phyloP scores from a whole-genome alignment of 2,797 vertebrate genomes.

The Anabas testudineus region DNA sequence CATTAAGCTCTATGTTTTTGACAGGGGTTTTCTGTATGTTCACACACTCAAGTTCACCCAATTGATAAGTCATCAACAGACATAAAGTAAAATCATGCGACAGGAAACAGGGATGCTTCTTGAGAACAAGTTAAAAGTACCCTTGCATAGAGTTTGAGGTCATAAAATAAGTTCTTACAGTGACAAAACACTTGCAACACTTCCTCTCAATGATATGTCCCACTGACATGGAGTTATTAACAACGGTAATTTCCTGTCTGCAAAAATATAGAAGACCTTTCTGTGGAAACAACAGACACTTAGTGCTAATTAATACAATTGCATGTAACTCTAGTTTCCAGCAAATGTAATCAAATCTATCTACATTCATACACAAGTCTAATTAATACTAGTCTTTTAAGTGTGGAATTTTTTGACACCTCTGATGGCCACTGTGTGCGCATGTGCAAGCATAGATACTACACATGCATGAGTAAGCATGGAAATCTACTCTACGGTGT shows the following conservation, averaged over 20 bases:
- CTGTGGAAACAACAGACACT: background rate
- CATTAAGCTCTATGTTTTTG: slow-evolving; percentile 51
- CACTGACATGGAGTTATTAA: slow-evolving; percentile 37
- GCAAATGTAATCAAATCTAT: background rate
- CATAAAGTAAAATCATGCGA: slow-evolving; percentile 23
- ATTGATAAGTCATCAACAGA: slow-evolving; percentile 54
- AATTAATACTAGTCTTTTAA: background rate
- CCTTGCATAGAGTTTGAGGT: slow-evolving; percentile 39
- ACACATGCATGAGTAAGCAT: background rate
- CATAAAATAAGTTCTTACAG: slow-evolving; percentile 41
- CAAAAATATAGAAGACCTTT: slow-evolving; percentile 12
- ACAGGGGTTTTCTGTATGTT: slow-evolving; percentile 73
- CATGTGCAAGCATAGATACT: slow-evolving; percentile 15
- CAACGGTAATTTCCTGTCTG: slow-evolving; percentile 21
- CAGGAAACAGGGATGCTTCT: slow-evolving; percentile 67
- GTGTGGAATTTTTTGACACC: slow-evolving; percentile 23
- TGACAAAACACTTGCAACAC: slow-evolving; percentile 49
- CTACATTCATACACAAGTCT: background rate
- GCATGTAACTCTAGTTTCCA: background rate
- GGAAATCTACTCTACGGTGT: background rate
- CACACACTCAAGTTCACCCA: slow-evolving; percentile 49
- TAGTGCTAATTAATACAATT: background rate
- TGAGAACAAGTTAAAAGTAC: slow-evolving; percentile 59
- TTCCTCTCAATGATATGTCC: slow-evolving; percentile 47
- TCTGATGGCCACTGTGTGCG: slow-evolving; percentile 8